These are phyloP conservation scores for Remorina albescens DNA, from an alignment of 2,797 vertebrate species.

Conservation along the genomic window DNA sequence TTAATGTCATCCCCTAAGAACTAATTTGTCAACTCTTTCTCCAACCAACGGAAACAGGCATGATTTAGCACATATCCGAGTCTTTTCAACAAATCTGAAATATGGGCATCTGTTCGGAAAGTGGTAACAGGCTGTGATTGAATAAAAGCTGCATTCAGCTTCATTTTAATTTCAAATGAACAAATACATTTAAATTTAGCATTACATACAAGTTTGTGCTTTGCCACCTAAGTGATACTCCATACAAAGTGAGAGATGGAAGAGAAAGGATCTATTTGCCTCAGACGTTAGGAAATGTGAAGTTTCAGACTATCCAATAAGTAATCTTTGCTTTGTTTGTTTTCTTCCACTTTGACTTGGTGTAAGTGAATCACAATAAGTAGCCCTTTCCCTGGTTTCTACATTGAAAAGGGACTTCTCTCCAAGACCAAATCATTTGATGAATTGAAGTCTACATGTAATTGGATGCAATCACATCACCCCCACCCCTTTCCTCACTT, in stretches of 20 bases:
- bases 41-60: neutral
- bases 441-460: conserved; percentile 69
- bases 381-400: conserved; percentile 10
- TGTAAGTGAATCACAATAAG: conserved; percentile 28
- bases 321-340: neutral
- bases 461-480: conserved; percentile 68
- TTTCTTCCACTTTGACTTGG: conserved; percentile 9
- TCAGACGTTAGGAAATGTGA: neutral
- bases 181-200: too few species aligned
- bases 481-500: conserved; percentile 59
- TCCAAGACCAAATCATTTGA: conserved; percentile 55
- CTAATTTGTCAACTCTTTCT: neutral
- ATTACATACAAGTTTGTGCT: neutral
- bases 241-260: neutral
- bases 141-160: neutral
- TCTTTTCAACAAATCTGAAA: neutral
- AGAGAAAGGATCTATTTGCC: neutral
- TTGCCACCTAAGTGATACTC: neutral
- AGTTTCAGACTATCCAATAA: neutral
- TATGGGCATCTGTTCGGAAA: neutral
- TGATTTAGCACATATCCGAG: neutral
- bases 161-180: too few species aligned
- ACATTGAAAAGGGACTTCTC: conserved; percentile 24
- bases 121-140: neutral
- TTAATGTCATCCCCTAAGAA: neutral